phyloP scores from a whole-genome alignment of 2,113 vertebrate species.

The Neoarius graeffei region DNA sequence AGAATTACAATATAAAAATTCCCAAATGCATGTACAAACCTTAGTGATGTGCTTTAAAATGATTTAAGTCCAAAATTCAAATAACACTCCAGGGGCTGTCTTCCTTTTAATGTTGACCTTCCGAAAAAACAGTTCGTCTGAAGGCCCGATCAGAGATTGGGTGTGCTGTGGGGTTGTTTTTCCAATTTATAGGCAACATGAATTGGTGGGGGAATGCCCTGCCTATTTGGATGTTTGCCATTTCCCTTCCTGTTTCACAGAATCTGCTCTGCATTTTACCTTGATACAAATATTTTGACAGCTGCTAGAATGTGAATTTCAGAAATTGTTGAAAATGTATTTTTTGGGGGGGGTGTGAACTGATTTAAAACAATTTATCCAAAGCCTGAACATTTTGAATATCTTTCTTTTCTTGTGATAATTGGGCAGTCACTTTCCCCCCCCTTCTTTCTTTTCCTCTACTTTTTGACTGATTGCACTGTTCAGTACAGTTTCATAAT shows the following conservation, averaged over 20 bases:
- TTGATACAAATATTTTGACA: neutral
- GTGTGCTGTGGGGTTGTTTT: neutral
- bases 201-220: neutral
- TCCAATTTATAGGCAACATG: neutral
- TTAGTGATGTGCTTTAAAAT: neutral
- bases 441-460: too few relatives aligned
- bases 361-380: neutral
- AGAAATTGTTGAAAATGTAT: neutral
- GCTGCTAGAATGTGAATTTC: neutral
- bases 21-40: neutral
- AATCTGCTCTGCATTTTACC: neutral
- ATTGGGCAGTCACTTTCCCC: too few relatives aligned
- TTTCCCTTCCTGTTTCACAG: neutral
- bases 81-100: neutral
- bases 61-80: neutral
- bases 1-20: neutral
- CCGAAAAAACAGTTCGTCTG: neutral
- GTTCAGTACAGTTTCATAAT: neutral
- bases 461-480: neutral
- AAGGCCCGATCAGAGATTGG: neutral
- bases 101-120: neutral
- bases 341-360: too few relatives aligned
- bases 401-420: neutral
- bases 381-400: neutral
- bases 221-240: neutral